Evolutionary conservation across 2,113 vertebrate species (phyloP).

Genomic region (Panurus biarmicus): DNA sequence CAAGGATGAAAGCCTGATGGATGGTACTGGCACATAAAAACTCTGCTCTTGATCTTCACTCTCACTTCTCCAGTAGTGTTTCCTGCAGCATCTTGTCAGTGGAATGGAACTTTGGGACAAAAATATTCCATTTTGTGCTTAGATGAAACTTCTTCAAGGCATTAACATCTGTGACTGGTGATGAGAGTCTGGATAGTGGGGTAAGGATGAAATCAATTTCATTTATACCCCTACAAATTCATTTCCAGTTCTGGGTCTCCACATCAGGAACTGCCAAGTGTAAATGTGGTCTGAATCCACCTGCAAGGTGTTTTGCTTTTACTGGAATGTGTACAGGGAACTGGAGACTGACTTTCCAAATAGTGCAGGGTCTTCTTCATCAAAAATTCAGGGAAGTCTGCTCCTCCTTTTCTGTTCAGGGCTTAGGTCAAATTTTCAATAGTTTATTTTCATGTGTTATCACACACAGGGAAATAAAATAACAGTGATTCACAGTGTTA

Average conservation of each 20-base stretch:
- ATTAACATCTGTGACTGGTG: not conserved
- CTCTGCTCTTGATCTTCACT: not conserved
- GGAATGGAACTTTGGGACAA: not conserved
- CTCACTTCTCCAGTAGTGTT: not conserved
- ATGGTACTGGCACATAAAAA: accelerated
- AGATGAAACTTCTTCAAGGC: not conserved
- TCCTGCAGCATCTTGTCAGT: not conserved
- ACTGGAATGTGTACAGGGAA: not conserved
- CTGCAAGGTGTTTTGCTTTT: not conserved
- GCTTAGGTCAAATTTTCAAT: not conserved
- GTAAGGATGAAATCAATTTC: not conserved
- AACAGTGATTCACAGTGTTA: not conserved
- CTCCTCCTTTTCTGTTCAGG: not conserved
- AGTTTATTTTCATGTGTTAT: not conserved
- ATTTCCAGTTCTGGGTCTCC: not conserved
- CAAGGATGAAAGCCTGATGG: too few species aligned
- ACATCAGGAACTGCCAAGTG: not conserved
- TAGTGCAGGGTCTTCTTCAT: not conserved
- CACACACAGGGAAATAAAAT: not conserved
- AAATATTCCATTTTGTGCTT: not conserved
- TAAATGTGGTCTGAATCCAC: not conserved
- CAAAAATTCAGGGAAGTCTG: not conserved
- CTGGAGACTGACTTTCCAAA: not conserved
- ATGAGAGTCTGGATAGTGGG: too few species aligned
- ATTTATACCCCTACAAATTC: not conserved